Percentiles rank a stretch among this genome's conserved stretches.
phyloP scores from a whole-genome alignment of 92 coral and sea anemone species.

The Anthopleura xanthogrammica region DNA sequence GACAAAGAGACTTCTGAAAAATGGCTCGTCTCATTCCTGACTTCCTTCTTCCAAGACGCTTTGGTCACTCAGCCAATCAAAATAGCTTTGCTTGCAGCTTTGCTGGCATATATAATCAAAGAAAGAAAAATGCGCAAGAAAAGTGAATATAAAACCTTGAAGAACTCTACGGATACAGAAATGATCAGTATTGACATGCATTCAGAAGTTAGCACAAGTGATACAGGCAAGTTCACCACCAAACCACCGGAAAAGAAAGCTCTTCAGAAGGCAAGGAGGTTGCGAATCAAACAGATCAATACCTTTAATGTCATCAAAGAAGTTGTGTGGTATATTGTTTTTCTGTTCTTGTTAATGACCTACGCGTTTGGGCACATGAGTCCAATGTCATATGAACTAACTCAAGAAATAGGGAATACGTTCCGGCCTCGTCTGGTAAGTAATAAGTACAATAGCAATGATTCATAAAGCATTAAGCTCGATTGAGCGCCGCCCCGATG shows the following conservation, averaged over 20 bases:
- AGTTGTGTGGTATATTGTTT: slow-evolving; percentile 56
- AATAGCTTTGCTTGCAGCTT: slow-evolving; percentile 55
- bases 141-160: slow-evolving; percentile 29
- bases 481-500: background rate
- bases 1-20: slow-evolving; percentile 77
- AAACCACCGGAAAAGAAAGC: slow-evolving; percentile 45
- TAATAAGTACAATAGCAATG: background rate
- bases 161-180: slow-evolving; percentile 16
- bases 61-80: slow-evolving; percentile 79
- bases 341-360: slow-evolving; percentile 68
- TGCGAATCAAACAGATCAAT: slow-evolving; percentile 70
- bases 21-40: slow-evolving; percentile 80
- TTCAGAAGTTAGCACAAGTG: background rate
- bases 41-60: slow-evolving; percentile 83
- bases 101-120: slow-evolving; percentile 61
- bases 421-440: slow-evolving; percentile 44
- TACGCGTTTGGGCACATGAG: slow-evolving; percentile 85
- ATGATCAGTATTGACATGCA: slow-evolving; percentile 14
- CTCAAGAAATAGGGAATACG: slow-evolving; percentile 53
- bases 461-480: background rate
- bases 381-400: slow-evolving; percentile 65
- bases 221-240: background rate
- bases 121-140: slow-evolving; percentile 41
- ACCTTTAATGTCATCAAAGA: slow-evolving; percentile 66
- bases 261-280: slow-evolving; percentile 56